phyloP scores from a whole-genome alignment of 2,888 invertebrate species.

The Pyrochroa serraticornis region DNA sequence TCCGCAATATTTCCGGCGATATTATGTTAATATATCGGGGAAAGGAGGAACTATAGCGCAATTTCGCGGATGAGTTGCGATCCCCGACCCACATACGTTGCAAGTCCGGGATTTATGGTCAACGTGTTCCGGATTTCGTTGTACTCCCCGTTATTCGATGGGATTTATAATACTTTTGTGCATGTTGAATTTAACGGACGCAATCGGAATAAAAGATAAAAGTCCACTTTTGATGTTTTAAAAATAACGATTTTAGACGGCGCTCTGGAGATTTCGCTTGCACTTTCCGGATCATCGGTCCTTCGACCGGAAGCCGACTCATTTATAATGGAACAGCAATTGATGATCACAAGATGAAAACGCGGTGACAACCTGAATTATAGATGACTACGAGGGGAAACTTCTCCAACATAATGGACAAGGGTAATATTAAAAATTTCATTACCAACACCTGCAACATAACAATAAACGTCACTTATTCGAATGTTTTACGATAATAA shows the following conservation, averaged over 20 bases:
- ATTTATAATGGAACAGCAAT: constrained; percentile 27
- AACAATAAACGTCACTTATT: background rate
- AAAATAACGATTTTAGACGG: no score
- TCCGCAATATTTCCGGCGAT: constrained; percentile 5
- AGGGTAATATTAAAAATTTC: constrained; percentile 27
- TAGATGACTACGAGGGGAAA: constrained; percentile 24
- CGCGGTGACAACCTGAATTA: constrained; percentile 31
- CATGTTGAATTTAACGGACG: no score
- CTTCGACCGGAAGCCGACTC: constrained; percentile 11
- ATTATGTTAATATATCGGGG: constrained; percentile 9
- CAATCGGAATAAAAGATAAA: no score
- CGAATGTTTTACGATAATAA: no score
- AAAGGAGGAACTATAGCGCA: constrained; percentile 1
- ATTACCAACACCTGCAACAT: constrained; percentile 18
- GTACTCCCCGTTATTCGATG: background rate
- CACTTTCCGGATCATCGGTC: constrained; percentile 14
- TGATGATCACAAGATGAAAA: constrained; percentile 31
- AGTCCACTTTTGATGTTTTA: no score
- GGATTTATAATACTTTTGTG: no score
- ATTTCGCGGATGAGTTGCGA: constrained; percentile 7
- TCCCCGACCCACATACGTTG: background rate
- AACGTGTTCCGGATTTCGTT: background rate
- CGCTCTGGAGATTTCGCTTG: background rate
- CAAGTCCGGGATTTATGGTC: background rate
- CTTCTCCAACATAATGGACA: constrained; percentile 22